These are phyloP conservation scores for Ophraella communa DNA, from an alignment of 2,888 invertebrate species.

Conservation along the genomic window DNA sequence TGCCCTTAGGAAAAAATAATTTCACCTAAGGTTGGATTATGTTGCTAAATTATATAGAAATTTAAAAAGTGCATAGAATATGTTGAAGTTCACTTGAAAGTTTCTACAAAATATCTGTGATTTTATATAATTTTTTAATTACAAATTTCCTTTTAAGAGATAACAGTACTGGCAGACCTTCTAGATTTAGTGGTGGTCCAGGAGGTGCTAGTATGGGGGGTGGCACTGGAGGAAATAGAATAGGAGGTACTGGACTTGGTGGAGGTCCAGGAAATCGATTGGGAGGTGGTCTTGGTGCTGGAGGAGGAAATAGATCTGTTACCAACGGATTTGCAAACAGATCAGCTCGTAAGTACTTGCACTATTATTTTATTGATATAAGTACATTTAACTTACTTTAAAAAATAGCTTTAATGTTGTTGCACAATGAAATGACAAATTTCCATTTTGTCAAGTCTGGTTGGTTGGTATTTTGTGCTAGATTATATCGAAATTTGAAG, in stretches of 20 bases:
- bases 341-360: slow-evolving; percentile 31
- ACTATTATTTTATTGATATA: background rate
- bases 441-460: background rate
- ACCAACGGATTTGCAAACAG: slow-evolving; percentile 27
- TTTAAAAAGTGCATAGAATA: background rate
- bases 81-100: too few species aligned
- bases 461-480: background rate
- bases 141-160: slow-evolving; percentile 14
- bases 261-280: background rate
- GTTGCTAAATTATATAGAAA: background rate
- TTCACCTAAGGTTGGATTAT: background rate
- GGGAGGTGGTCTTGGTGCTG: slow-evolving; percentile 1
- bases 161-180: slow-evolving; percentile 25
- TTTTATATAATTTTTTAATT: background rate
- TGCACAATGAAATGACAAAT: background rate
- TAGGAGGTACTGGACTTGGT: background rate
- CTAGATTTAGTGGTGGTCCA: slow-evolving; percentile 38
- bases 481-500: slow-evolving; percentile 11
- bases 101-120: background rate
- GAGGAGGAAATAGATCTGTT: background rate
- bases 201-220: slow-evolving; percentile 37
- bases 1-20: background rate
- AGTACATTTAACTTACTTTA: too few species aligned
- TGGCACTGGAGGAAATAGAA: slow-evolving; percentile 38
- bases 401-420: background rate